These are phyloP conservation scores for Thera obeliscata DNA, from an alignment of 2,888 invertebrate genomes.

Conservation along the genomic window DNA sequence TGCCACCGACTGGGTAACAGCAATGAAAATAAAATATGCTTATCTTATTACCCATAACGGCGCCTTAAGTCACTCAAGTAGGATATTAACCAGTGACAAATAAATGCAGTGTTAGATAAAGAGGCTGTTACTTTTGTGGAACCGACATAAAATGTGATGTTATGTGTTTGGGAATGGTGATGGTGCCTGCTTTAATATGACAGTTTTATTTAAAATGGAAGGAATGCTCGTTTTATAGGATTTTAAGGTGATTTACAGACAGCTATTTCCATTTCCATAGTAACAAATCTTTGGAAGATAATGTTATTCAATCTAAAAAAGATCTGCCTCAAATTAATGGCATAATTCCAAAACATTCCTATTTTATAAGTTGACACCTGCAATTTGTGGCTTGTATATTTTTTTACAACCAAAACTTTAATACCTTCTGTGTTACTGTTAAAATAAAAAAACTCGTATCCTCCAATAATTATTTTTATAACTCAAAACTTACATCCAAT, in stretches of 20 bases:
- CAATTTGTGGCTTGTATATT: not conserved
- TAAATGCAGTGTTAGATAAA: constrained; percentile 37
- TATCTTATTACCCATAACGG: constrained; percentile 58
- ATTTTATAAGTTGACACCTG: too few relatives aligned
- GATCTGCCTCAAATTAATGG: too few relatives aligned
- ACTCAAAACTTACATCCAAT: constrained; percentile 52
- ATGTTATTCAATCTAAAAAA: too few relatives aligned
- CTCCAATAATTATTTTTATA: constrained; percentile 20
- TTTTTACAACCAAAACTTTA: not conserved
- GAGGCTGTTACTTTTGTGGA: constrained; percentile 22
- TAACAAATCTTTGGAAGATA: too few relatives aligned
- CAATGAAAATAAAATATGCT: constrained; percentile 69
- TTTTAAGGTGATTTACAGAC: not conserved
- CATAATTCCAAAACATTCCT: too few relatives aligned
- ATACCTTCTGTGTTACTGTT: not conserved
- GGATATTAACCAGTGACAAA: constrained; percentile 56
- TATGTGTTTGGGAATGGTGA: constrained; percentile 25
- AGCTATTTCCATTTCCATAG: too few relatives aligned
- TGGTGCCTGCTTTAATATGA: constrained; percentile 13
- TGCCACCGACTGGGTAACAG: constrained; percentile 54
- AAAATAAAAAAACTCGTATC: constrained; percentile 3
- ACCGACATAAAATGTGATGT: constrained; percentile 17
- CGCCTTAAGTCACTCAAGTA: constrained; percentile 57
- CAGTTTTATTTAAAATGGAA: constrained; percentile 10
- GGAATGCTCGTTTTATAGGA: not conserved